Evolutionary conservation across 2,888 invertebrate genomes (phyloP).

Genomic region (Hirtodrosophila trivittata): DNA sequence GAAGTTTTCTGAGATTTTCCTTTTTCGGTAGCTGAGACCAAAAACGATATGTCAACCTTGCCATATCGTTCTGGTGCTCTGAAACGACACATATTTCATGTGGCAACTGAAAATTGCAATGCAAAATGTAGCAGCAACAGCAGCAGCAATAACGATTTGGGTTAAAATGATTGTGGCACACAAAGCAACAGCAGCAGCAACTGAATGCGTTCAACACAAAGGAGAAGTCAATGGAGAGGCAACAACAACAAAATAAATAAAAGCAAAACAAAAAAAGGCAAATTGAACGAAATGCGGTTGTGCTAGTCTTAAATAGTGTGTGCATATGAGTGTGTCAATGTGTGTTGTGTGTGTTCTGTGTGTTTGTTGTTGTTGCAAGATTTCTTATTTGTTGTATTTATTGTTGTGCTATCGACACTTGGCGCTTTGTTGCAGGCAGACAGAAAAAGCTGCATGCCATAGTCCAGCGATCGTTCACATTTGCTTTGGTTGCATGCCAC

Average conservation of each 20-base stretch:
- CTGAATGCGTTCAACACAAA: conserved; percentile 40
- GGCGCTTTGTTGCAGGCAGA: conserved; percentile 61
- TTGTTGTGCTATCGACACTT: conserved; percentile 64
- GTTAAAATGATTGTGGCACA: conserved; percentile 66
- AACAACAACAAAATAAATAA: conserved; percentile 53
- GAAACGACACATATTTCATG: conserved; percentile 44
- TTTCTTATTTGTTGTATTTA: conserved; percentile 25
- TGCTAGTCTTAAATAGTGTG: neutral
- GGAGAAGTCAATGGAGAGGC: conserved; percentile 48
- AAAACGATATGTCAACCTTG: conserved; percentile 42
- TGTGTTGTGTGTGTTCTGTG: conserved; percentile 14
- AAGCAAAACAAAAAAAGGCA: conserved; percentile 62
- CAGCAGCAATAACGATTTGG: conserved; percentile 59
- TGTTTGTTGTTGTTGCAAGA: conserved; percentile 44
- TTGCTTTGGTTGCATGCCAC: conserved; percentile 48
- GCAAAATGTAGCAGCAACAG: conserved; percentile 31
- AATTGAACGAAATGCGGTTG: conserved; percentile 44
- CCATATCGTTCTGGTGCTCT: conserved; percentile 10
- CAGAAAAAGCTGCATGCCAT: neutral
- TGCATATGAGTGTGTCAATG: neutral
- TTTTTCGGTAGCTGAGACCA: conserved; percentile 37
- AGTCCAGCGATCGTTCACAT: conserved; percentile 53
- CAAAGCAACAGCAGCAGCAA: conserved; percentile 26
- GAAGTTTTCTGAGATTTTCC: conserved; percentile 43
- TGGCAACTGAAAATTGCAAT: conserved; percentile 53